Evolutionary conservation across 2,888 invertebrate genomes (phyloP).

Genomic region (Hymenopus coronatus): DNA sequence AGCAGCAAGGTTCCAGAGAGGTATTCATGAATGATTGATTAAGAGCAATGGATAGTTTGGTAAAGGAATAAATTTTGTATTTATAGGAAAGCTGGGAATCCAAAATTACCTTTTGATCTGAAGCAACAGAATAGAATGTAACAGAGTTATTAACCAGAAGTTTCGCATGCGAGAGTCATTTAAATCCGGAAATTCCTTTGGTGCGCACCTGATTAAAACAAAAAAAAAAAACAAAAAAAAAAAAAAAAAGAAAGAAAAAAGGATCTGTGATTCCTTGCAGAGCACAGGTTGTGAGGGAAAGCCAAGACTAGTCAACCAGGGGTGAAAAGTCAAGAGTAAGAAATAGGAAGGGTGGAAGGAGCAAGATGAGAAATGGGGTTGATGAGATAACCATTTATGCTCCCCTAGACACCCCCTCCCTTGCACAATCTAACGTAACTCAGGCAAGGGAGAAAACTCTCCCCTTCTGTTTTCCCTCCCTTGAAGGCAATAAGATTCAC

Average conservation of each 20-base stretch:
- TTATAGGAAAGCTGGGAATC: too few relatives aligned
- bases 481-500: not conserved
- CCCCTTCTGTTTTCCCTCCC: not conserved
- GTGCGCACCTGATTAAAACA: not conserved
- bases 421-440: conserved; percentile 6
- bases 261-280: not conserved
- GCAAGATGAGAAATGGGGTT: not conserved
- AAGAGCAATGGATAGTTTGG: too few relatives aligned
- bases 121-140: too few relatives aligned
- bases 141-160: too few relatives aligned
- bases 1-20: too few relatives aligned
- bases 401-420: not conserved
- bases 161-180: not conserved
- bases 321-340: not conserved
- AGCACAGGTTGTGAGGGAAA: not conserved
- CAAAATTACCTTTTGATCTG: too few relatives aligned
- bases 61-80: too few relatives aligned
- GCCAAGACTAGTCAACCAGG: not conserved
- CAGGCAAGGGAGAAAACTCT: conserved; percentile 1
- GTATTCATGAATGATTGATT: too few relatives aligned
- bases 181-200: not conserved
- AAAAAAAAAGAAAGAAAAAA: too few relatives aligned
- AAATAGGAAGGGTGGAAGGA: conserved; percentile 7
- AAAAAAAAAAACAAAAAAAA: too few relatives aligned
- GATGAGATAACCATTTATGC: conserved; percentile 19